phyloP scores from a whole-genome alignment of 2,113 vertebrate genomes.

The Sula dactylatra region DNA sequence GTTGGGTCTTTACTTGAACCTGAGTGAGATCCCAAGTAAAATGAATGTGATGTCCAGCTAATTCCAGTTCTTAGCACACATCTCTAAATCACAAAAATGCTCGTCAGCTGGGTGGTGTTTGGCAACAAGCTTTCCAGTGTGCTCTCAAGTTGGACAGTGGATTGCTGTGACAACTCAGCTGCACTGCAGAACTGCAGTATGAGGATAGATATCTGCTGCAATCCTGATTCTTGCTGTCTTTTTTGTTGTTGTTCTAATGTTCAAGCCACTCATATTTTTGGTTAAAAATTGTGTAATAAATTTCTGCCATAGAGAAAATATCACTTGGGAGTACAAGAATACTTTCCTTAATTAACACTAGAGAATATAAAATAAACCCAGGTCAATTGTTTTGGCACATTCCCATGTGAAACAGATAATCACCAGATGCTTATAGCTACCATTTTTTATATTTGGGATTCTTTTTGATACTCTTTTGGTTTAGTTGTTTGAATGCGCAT shows the following conservation, averaged over 20 bases:
- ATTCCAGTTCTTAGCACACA: not conserved
- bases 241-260: not conserved
- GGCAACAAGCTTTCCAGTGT: not conserved
- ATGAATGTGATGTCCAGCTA: not conserved
- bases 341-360: not conserved
- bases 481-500: not conserved
- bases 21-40: not conserved
- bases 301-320: not conserved
- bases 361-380: not conserved
- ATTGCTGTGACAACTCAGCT: not conserved
- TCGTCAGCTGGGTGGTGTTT: not conserved
- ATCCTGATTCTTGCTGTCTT: not conserved
- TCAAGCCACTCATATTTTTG: not conserved
- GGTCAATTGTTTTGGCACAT: not conserved
- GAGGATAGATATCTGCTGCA: not conserved
- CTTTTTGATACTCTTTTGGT: not conserved
- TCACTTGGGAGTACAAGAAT: not conserved
- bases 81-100: not conserved
- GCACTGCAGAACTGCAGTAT: not conserved
- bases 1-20: not conserved
- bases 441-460: not conserved
- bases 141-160: not conserved
- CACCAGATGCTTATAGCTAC: not conserved
- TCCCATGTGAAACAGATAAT: not conserved
- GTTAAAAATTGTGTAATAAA: constrained; percentile 1